Conservation (phyloP, 2,888 invertebrate genomes). For the Nemotelus nigrinus region DNA sequence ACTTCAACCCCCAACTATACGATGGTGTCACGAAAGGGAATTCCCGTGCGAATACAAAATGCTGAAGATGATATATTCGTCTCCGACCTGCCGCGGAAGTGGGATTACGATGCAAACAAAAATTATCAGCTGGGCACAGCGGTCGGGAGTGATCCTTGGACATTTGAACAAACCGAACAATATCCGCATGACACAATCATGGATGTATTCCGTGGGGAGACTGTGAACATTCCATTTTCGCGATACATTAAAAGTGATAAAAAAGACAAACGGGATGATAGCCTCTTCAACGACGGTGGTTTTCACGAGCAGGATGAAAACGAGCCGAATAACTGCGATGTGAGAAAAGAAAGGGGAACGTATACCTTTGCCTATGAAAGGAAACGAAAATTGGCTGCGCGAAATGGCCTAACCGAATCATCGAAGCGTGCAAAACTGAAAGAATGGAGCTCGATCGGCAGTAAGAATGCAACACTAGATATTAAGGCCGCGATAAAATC, state of each 20-base stretch:
- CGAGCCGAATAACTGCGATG: constrained; percentile 21
- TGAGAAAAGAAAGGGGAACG: constrained; percentile 23
- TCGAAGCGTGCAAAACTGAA: constrained; percentile 49
- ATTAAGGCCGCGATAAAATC: constrained; percentile 43
- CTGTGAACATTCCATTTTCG: constrained; percentile 81
- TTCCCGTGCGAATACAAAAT: constrained; percentile 79
- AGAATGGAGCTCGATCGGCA: constrained; percentile 46
- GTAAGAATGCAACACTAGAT: constrained; percentile 51
- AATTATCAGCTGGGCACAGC: constrained; percentile 66
- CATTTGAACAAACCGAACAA: constrained; percentile 68
- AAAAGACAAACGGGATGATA: constrained; percentile 54
- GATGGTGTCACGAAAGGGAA: constrained; percentile 82
- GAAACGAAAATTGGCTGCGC: constrained; percentile 46
- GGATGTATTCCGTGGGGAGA: constrained; percentile 86
- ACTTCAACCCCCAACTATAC: constrained; percentile 82
- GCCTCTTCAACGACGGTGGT: constrained; percentile 51
- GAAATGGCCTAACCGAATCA: constrained; percentile 48
- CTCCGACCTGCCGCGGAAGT: constrained; percentile 77
- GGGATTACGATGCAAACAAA: constrained; percentile 78
- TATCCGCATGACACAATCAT: constrained; percentile 76
- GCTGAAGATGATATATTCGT: constrained; percentile 84
- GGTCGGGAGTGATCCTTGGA: constrained; percentile 79
- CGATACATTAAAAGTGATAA: constrained; percentile 69
- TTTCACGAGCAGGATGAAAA: constrained; percentile 54
- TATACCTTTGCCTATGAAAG: constrained; percentile 46